These are phyloP conservation scores for Zaprionus lachaisei DNA, from an alignment of 1,140 invertebrate genomes.

Conservation along the genomic window DNA sequence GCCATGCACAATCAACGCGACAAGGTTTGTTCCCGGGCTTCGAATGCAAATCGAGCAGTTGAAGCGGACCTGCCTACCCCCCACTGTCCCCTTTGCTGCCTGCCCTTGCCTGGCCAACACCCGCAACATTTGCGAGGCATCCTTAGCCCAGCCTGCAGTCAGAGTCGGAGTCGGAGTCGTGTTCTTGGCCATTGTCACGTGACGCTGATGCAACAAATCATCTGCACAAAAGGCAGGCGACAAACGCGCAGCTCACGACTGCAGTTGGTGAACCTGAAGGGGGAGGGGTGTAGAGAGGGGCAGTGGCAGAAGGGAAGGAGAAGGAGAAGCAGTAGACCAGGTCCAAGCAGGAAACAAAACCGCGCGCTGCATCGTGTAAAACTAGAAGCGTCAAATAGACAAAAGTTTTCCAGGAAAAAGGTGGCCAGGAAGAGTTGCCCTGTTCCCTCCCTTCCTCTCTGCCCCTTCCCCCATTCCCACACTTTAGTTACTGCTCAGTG, in stretches of 20 bases:
- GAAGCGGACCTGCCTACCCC: background rate
- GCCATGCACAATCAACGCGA: slow-evolving; percentile 52
- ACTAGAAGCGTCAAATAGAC: slow-evolving; percentile 81
- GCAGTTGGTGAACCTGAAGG: background rate
- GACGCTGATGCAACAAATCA: slow-evolving; percentile 81
- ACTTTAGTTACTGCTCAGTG: background rate
- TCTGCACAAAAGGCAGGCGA: slow-evolving; percentile 70
- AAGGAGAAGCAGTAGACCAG: background rate
- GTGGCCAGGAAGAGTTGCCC: slow-evolving; percentile 16
- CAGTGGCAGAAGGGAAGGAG: background rate
- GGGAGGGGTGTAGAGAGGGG: background rate
- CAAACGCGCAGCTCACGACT: slow-evolving; percentile 75
- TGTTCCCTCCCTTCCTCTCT: background rate
- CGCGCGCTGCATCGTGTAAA: slow-evolving; percentile 58
- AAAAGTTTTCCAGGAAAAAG: slow-evolving; percentile 74
- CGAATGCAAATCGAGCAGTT: slow-evolving; percentile 35
- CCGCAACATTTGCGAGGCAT: slow-evolving; percentile 10
- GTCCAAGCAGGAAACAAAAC: slow-evolving; percentile 36
- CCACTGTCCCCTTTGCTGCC: background rate
- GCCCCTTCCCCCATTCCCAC: too few relatives aligned
- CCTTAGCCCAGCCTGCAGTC: slow-evolving; percentile 28
- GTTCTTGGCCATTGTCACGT: slow-evolving; percentile 84
- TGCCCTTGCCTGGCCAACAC: slow-evolving; percentile 1
- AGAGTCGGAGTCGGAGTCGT: slow-evolving; percentile 56
- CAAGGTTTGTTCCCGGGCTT: slow-evolving; percentile 2